Evolutionary conservation across 2,797 vertebrate genomes (phyloP), one percentile per base, ranked within the genome.

Genomic region (Sebastes baramenuke): DNA sequence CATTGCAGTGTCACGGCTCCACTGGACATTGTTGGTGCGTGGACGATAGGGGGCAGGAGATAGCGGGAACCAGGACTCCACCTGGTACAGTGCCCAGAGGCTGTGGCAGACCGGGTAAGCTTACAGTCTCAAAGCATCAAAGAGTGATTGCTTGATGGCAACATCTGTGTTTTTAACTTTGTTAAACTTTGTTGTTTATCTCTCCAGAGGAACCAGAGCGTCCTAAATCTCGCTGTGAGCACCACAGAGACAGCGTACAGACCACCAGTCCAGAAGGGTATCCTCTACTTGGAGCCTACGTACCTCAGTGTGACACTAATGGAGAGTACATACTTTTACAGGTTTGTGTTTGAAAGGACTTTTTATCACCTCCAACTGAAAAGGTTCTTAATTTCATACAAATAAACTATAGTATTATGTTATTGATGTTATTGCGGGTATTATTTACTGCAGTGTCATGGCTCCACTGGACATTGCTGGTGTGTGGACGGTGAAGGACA

Each of bases 1-100:
- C 1, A 4, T 86, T 65, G 79, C 95, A 98, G 92, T 98, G 97
- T 76, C 96, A 97, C 0, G 14, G 95, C 32, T 95, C 96, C 78
- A 95, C 95, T 0, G 97, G 97, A 66, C 79, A 97, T 76, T 98
- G 97, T 87, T 98, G 97, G 97, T 98, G 97, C 0, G 97, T 98
- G 89, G 95, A 97, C 6, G 79, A 2, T 0, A 83, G 80, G 0
- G 97, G 97, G 6, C 94, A 95, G 65, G 97, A 98, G 90, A 93
- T 95, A 74, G 65, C 87, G 0, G 96, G 96, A 27, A 97, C 97
- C 2, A 92, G 93, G 56, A 96, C 94, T 0, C 86, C 89, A 0
- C 96, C 97, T 0, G 96, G 97, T 25, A 87, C 92, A 4, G 65
- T 90, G 0, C 92, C 89, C 0, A 92, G 67, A 0, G 93, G 88